phyloP scores from a whole-genome alignment of 2,113 vertebrate genomes.

The Elaphurus davidianus region DNA sequence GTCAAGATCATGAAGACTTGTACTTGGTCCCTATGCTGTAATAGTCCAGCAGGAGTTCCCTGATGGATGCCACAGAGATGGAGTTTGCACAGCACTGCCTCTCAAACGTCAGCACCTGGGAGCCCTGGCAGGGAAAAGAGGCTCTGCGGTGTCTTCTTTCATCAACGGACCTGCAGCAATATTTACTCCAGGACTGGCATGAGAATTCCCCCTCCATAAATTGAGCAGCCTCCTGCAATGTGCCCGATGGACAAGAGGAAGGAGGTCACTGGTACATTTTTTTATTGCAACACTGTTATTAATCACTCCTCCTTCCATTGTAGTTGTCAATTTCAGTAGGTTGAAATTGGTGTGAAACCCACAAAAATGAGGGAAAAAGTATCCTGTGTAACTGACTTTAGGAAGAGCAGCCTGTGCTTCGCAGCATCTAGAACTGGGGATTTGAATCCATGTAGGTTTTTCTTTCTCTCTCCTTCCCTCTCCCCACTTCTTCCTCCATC shows the following conservation, averaged over 20 bases:
- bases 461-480: background rate
- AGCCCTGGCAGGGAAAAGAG: background rate
- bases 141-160: background rate
- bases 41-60: too few species aligned
- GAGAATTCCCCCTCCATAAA: background rate
- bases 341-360: background rate
- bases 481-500: too few species aligned
- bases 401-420: background rate
- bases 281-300: background rate
- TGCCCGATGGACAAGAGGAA: background rate
- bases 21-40: background rate
- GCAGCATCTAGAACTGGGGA: background rate
- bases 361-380: background rate
- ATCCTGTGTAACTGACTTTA: too few species aligned
- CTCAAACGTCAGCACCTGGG: background rate
- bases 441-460: too few species aligned
- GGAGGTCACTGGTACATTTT: background rate
- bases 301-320: too few species aligned
- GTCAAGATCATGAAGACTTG: fast-evolving
- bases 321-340: background rate
- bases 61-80: background rate
- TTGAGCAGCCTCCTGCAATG: background rate
- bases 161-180: background rate
- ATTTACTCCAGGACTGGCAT: background rate
- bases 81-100: background rate